Conservation (phyloP, 1,140 invertebrate genomes). For the Brachionus paranguensis region DNA sequence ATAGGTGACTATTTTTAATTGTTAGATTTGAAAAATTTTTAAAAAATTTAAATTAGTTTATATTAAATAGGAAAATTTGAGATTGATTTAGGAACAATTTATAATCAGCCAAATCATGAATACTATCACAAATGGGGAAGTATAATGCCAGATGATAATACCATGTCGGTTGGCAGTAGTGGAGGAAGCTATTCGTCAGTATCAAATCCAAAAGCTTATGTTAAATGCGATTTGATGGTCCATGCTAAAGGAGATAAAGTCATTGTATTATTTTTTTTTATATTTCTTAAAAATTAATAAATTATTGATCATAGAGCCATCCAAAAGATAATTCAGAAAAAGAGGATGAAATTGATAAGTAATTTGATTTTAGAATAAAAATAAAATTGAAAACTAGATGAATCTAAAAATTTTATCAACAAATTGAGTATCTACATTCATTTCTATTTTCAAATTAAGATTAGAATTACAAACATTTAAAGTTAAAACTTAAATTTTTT, state of each 20-base stretch:
- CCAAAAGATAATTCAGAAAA: conserved; percentile 1
- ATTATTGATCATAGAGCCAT: neutral
- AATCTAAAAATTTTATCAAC: too few relatives aligned
- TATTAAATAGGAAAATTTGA: conserved; percentile 35
- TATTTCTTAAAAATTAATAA: neutral
- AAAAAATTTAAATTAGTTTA: conserved; percentile 2
- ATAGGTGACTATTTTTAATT: neutral
- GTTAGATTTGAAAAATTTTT: neutral
- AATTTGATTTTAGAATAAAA: neutral
- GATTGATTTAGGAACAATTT: conserved; percentile 27
- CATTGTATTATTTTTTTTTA: conserved; percentile 7
- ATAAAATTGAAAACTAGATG: too few relatives aligned
- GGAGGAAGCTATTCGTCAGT: neutral
- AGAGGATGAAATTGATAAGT: conserved; percentile 18
- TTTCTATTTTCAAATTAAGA: too few relatives aligned
- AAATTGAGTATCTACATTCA: too few relatives aligned
- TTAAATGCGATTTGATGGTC: conserved; percentile 29
- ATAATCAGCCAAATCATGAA: conserved; percentile 29
- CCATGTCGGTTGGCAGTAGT: neutral
- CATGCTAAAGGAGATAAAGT: conserved; percentile 18
- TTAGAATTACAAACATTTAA: too few relatives aligned
- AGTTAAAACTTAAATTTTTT: too few relatives aligned
- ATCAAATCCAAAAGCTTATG: conserved; percentile 22
- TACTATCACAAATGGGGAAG: conserved; percentile 34
- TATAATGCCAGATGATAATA: neutral